Conservation (phyloP, 2,113 vertebrate species). For the Australoheros scitulus region DNA sequence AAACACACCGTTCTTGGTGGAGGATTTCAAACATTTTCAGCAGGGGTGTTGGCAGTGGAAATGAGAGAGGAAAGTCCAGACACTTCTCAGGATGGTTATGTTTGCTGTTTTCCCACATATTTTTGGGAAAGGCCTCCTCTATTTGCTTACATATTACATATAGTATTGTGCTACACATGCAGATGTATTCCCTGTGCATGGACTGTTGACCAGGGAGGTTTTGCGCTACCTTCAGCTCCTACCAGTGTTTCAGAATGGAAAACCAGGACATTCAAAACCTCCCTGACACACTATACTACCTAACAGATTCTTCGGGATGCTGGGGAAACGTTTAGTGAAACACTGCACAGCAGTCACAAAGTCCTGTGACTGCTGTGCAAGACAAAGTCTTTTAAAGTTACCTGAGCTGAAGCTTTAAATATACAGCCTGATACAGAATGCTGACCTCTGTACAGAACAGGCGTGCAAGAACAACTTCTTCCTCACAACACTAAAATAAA, state of each 20-base stretch:
- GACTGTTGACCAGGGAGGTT: background rate
- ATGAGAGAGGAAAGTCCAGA: background rate
- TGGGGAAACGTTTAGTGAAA: conserved; percentile 40
- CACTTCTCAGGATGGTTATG: background rate
- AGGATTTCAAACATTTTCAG: background rate
- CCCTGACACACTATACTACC: conserved; percentile 25
- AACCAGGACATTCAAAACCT: conserved; percentile 37
- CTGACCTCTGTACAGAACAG: background rate
- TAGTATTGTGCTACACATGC: background rate
- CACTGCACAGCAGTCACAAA: conserved; percentile 2
- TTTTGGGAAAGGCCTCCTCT: background rate
- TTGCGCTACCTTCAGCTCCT: background rate
- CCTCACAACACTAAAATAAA: too few relatives aligned
- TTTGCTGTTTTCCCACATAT: background rate
- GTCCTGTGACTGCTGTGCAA: background rate
- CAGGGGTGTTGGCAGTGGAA: background rate
- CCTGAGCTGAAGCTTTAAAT: background rate
- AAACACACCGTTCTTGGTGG: background rate
- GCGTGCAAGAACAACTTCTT: too few relatives aligned
- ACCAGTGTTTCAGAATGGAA: background rate
- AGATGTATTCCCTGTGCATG: background rate
- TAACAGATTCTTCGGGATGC: conserved; percentile 5
- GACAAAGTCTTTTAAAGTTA: background rate
- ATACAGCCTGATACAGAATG: background rate
- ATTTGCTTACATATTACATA: background rate